Conservation (phyloP, 1,140 invertebrate species). For the Diploscapter pachys region DNA sequence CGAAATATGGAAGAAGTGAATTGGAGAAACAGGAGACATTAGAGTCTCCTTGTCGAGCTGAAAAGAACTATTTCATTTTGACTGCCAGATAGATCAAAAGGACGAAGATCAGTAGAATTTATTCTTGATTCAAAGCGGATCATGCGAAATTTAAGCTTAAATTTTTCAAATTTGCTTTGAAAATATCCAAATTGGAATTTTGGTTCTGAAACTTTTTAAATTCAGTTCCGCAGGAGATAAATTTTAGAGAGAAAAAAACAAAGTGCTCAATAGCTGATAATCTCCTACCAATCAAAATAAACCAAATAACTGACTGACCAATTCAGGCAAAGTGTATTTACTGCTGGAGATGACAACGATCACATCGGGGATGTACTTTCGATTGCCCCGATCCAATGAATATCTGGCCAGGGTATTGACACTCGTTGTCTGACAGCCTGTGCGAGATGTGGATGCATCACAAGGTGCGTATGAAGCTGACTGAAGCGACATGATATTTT, state of each 20-base stretch:
- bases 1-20: slow-evolving; percentile 22
- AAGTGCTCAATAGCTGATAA: too few relatives aligned
- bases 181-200: too few relatives aligned
- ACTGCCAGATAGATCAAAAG: neutral
- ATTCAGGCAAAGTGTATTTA: slow-evolving; percentile 21
- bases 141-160: too few relatives aligned
- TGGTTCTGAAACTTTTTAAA: too few relatives aligned
- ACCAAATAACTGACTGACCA: slow-evolving; percentile 19
- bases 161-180: too few relatives aligned
- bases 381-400: slow-evolving; percentile 4
- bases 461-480: slow-evolving; percentile 19
- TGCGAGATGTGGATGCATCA: slow-evolving; percentile 16
- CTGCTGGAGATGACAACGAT: slow-evolving; percentile 15
- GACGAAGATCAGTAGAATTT: too few relatives aligned
- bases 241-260: too few relatives aligned
- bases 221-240: too few relatives aligned
- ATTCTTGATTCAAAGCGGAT: too few relatives aligned
- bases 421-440: slow-evolving; percentile 12
- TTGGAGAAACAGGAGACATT: slow-evolving; percentile 28
- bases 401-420: slow-evolving; percentile 20
- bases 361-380: slow-evolving; percentile 24
- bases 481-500: neutral
- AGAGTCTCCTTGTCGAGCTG: slow-evolving; percentile 22
- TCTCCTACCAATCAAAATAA: too few relatives aligned
- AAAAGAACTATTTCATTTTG: neutral